phyloP scores from a whole-genome alignment of 2,113 vertebrate species.

The Silurus asotus region DNA sequence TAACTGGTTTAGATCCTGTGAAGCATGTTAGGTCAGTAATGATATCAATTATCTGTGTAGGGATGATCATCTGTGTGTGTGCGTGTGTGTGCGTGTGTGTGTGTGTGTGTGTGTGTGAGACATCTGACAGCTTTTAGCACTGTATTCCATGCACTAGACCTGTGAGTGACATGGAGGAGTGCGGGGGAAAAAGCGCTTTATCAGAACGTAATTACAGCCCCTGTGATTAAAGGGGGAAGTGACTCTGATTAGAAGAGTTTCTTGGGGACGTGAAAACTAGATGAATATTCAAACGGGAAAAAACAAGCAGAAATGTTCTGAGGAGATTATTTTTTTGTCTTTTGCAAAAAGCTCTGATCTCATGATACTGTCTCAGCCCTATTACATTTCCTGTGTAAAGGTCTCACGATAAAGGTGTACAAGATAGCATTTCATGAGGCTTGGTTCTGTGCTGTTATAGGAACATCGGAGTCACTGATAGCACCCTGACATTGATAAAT shows the following conservation, averaged over 20 bases:
- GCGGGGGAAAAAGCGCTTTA: slow-evolving; percentile 70
- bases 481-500: neutral
- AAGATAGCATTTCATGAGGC: neutral
- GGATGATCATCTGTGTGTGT: slow-evolving; percentile 59
- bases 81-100: slow-evolving; percentile 48
- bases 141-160: slow-evolving; percentile 72
- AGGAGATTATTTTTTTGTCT: neutral
- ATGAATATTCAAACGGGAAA: slow-evolving; percentile 74
- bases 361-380: neutral
- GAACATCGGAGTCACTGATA: neutral
- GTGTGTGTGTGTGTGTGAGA: slow-evolving; percentile 50
- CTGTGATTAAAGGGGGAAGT: slow-evolving; percentile 79
- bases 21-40: slow-evolving; percentile 68
- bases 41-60: slow-evolving; percentile 73
- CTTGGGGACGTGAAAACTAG: slow-evolving; percentile 67
- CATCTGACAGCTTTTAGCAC: slow-evolving; percentile 70
- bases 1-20: slow-evolving; percentile 52
- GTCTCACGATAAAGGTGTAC: neutral
- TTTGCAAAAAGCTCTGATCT: neutral
- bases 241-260: slow-evolving; percentile 76
- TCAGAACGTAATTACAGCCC: slow-evolving; percentile 77
- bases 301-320: slow-evolving; percentile 46
- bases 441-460: neutral
- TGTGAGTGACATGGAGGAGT: slow-evolving; percentile 76
- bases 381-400: neutral